phyloP scores from a whole-genome alignment of 2,888 invertebrate genomes.

The Tortrix viridana region DNA sequence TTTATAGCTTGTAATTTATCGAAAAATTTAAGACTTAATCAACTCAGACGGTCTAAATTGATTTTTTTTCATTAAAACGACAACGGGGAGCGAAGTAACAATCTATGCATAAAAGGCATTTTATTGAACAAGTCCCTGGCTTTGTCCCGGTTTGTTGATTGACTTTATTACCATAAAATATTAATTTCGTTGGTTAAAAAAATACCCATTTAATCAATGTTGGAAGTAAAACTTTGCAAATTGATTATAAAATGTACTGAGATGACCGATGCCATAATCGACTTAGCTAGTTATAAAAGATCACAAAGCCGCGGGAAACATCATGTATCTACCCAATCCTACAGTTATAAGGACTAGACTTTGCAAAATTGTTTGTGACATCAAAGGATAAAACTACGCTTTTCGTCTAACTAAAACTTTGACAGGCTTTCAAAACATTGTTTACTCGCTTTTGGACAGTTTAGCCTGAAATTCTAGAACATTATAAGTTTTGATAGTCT shows the following conservation, averaged over 20 bases:
- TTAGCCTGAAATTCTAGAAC: slow-evolving; percentile 18
- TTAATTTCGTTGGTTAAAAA: neutral
- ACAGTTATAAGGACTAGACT: slow-evolving; percentile 16
- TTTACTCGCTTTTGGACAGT: slow-evolving; percentile 20
- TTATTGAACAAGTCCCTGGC: neutral
- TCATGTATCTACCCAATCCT: neutral
- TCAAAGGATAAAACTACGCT: slow-evolving; percentile 27
- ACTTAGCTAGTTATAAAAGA: too few relatives aligned
- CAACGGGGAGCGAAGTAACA: slow-evolving; percentile 1
- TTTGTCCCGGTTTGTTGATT: neutral
- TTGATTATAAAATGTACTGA: too few relatives aligned
- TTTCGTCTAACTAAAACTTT: slow-evolving; percentile 21
- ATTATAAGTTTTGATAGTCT: slow-evolving; percentile 5
- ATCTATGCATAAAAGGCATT: neutral
- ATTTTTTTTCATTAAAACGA: neutral
- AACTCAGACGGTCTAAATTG: neutral
- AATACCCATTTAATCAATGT: neutral
- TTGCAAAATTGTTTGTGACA: neutral
- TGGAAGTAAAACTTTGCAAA: too few relatives aligned
- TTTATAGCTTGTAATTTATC: neutral
- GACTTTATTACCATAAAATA: neutral
- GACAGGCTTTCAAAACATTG: slow-evolving; percentile 24
- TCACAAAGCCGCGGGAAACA: neutral
- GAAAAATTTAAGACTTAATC: neutral
- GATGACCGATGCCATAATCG: too few relatives aligned